Percentiles rank a stretch among this genome's conserved stretches.
These are phyloP conservation scores for Drosophila pegasa DNA, from an alignment of 2,888 invertebrate genomes.

Conservation along the genomic window DNA sequence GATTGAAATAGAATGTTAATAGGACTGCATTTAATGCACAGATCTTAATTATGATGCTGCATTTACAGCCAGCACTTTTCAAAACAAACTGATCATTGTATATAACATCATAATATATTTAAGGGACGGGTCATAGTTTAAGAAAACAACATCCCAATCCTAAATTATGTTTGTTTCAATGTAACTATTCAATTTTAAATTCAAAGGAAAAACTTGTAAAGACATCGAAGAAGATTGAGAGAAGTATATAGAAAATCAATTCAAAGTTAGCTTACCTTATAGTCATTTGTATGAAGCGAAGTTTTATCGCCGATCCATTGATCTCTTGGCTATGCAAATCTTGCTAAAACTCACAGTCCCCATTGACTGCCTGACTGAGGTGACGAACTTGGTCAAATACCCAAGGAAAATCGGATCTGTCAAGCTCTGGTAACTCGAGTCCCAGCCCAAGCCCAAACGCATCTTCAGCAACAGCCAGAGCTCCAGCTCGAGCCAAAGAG, in stretches of 20 bases:
- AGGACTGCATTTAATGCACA: too few relatives aligned
- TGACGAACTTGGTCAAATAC: constrained; percentile 49
- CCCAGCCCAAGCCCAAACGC: constrained; percentile 31
- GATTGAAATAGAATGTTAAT: background rate
- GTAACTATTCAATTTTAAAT: too few relatives aligned
- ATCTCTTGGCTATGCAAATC: background rate
- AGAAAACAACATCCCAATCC: too few relatives aligned
- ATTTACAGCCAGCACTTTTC: background rate
- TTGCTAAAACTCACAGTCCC: background rate
- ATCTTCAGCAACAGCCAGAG: constrained; percentile 40
- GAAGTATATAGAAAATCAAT: background rate
- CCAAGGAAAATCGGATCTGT: constrained; percentile 52
- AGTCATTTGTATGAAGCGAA: background rate
- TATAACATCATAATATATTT: background rate
- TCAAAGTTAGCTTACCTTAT: too few relatives aligned
- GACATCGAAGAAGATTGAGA: background rate
- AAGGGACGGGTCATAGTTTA: background rate
- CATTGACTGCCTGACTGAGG: constrained; percentile 38
- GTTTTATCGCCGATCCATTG: background rate
- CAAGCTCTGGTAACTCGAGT: constrained; percentile 53
- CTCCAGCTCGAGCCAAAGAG: constrained; percentile 37
- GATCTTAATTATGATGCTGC: too few relatives aligned
- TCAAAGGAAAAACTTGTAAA: background rate
- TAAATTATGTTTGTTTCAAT: too few relatives aligned
- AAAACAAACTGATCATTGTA: background rate